These are phyloP conservation scores for Tetraodon nigroviridis DNA, from an alignment of 2,113 vertebrate species.

Conservation along the genomic window DNA sequence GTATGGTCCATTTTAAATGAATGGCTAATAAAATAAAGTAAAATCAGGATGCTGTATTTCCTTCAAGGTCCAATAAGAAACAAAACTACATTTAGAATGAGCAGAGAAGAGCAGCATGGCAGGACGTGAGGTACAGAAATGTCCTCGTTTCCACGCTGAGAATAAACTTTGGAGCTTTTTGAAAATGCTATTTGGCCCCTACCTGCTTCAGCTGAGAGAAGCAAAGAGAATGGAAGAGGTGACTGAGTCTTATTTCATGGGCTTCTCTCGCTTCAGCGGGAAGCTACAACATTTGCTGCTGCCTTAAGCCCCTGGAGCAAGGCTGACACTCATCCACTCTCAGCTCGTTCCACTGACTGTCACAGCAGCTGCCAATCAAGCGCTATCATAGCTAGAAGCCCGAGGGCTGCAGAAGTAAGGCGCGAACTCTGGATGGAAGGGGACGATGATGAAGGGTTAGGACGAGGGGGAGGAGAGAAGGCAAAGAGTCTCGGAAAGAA, in stretches of 20 bases:
- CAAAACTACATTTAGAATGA: conserved; percentile 23
- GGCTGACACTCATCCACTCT: conserved; percentile 65
- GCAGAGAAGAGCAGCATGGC: conserved; percentile 23
- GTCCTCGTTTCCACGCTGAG: conserved; percentile 48
- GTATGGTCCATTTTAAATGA: too few relatives aligned
- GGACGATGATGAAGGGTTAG: conserved; percentile 44
- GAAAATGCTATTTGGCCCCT: conserved; percentile 63
- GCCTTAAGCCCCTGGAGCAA: conserved; percentile 62
- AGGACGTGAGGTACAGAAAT: conserved; percentile 34
- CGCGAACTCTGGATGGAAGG: conserved; percentile 33
- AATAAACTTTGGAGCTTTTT: conserved; percentile 60
- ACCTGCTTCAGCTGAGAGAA: conserved; percentile 58
- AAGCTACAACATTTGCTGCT: conserved; percentile 49
- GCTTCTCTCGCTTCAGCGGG: conserved; percentile 41
- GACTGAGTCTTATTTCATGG: conserved; percentile 56
- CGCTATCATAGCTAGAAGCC: conserved; percentile 57
- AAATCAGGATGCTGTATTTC: conserved; percentile 26
- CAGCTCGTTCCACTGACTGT: conserved; percentile 59
- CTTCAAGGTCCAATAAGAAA: conserved; percentile 18
- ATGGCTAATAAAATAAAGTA: conserved; percentile 9
- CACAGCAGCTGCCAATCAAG: conserved; percentile 66
- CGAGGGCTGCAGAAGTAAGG: conserved; percentile 45
- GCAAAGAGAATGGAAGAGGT: conserved; percentile 34
- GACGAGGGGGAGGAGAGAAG: conserved; percentile 28
- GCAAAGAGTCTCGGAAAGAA: conserved; percentile 11